Percentiles rank a stretch among this genome's conserved stretches.
These are phyloP conservation scores for Trididemnum miniatum DNA, from an alignment of 23 tunicate genomes.

Conservation along the genomic window DNA sequence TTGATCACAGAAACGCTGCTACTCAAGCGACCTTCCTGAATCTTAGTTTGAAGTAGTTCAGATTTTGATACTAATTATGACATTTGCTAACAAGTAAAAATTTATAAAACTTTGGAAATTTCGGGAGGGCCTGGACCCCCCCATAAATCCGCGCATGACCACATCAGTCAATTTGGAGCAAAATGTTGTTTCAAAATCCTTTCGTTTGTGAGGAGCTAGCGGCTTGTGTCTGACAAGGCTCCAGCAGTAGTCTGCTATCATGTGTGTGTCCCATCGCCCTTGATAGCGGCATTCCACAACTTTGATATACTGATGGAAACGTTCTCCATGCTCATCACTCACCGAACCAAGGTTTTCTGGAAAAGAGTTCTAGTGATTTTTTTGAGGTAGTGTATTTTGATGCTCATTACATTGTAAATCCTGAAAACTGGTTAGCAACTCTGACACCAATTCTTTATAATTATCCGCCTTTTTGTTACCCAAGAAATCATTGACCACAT, in stretches of 20 bases:
- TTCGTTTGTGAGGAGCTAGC: background rate
- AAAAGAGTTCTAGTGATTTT: background rate
- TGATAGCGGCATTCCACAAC: constrained; percentile 14
- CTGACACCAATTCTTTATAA: background rate
- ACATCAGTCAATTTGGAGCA: background rate
- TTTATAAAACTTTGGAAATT: too few species aligned
- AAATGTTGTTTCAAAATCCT: background rate
- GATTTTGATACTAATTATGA: too few species aligned
- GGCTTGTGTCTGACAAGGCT: constrained; percentile 4
- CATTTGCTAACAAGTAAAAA: too few species aligned
- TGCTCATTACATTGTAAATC: constrained; percentile 8
- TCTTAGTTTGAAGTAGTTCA: too few species aligned
- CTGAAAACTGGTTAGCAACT: background rate
- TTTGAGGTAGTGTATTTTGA: background rate
- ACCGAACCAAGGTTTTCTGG: background rate
- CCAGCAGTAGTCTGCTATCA: constrained; percentile 12
- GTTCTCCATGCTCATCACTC: constrained; percentile 6
- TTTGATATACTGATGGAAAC: background rate
- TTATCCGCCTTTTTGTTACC: background rate
- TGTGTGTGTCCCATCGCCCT: background rate
- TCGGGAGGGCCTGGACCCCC: too few species aligned
- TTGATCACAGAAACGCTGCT: too few species aligned
- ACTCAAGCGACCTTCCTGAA: too few species aligned
- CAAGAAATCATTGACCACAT: background rate
- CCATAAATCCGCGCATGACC: too few species aligned